A percentile compares a stretch with the other conserved stretches of the same genome.
Conservation (phyloP, 2,797 vertebrate species). For the Cygnus olor region DNA sequence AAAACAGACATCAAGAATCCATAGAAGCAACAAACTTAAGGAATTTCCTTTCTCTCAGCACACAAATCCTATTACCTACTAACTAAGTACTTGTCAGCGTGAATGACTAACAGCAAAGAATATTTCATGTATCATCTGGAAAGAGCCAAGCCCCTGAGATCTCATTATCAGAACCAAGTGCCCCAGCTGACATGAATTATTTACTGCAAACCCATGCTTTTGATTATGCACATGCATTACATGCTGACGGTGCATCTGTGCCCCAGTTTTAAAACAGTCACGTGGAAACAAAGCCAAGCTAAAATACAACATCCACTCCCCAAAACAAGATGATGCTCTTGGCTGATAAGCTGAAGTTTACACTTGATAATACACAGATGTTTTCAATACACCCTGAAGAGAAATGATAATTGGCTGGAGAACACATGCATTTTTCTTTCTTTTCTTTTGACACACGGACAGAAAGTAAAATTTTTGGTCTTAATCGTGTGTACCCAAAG, state of each 20-base stretch:
- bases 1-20: constrained; percentile 10
- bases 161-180: constrained; percentile 75
- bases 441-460: not conserved
- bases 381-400: not conserved
- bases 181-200: constrained; percentile 74
- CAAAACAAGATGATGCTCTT: not conserved
- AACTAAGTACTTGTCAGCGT: constrained; percentile 47
- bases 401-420: not conserved
- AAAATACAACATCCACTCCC: not conserved
- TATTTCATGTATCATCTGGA: constrained; percentile 46
- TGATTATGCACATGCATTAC: constrained; percentile 54
- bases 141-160: constrained; percentile 72
- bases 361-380: not conserved
- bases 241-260: constrained; percentile 67
- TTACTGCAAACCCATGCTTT: constrained; percentile 62
- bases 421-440: not conserved
- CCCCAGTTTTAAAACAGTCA: constrained; percentile 42
- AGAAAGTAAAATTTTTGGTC: not conserved
- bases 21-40: not conserved
- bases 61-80: not conserved
- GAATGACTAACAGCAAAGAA: constrained; percentile 61
- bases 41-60: not conserved
- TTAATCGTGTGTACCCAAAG: not conserved
- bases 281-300: constrained; percentile 38
- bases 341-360: not conserved